Conservation (phyloP, 1,140 invertebrate species). For the Archegozetes longisetosus region DNA sequence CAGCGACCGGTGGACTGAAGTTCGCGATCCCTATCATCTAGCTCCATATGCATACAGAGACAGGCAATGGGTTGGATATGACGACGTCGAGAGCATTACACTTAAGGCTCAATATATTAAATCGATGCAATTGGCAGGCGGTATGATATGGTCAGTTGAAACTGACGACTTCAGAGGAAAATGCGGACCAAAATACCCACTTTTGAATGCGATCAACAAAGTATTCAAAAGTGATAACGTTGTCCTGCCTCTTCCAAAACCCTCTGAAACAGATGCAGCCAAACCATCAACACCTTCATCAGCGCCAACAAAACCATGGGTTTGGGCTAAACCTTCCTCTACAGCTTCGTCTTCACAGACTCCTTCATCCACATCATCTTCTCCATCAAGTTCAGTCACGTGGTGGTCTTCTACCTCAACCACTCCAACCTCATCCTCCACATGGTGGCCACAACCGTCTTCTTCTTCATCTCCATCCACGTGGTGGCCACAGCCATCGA, state of each 20-base stretch:
- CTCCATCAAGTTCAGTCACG: neutral
- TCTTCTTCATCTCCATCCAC: neutral
- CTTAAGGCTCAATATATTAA: constrained; percentile 29
- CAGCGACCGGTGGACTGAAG: constrained; percentile 19
- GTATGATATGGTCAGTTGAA: constrained; percentile 55
- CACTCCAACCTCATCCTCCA: neutral
- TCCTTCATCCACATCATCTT: neutral
- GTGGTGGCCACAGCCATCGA: constrained; percentile 1
- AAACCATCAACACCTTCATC: neutral
- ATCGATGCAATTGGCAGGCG: constrained; percentile 36
- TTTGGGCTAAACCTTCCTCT: neutral
- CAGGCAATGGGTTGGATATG: constrained; percentile 34
- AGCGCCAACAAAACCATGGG: constrained; percentile 4
- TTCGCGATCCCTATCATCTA: constrained; percentile 19
- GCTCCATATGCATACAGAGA: constrained; percentile 25
- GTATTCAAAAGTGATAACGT: constrained; percentile 17
- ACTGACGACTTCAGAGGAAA: constrained; percentile 46
- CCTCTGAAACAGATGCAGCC: neutral
- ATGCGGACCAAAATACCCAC: constrained; percentile 22
- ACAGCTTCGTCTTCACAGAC: neutral
- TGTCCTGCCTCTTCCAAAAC: constrained; percentile 8
- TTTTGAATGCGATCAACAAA: constrained; percentile 22
- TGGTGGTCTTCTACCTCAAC: constrained; percentile 2
- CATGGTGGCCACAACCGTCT: constrained; percentile 11
- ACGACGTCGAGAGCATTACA: constrained; percentile 29